phyloP scores from a whole-genome alignment of 2,888 invertebrate genomes.

The Acrobasis repandana region DNA sequence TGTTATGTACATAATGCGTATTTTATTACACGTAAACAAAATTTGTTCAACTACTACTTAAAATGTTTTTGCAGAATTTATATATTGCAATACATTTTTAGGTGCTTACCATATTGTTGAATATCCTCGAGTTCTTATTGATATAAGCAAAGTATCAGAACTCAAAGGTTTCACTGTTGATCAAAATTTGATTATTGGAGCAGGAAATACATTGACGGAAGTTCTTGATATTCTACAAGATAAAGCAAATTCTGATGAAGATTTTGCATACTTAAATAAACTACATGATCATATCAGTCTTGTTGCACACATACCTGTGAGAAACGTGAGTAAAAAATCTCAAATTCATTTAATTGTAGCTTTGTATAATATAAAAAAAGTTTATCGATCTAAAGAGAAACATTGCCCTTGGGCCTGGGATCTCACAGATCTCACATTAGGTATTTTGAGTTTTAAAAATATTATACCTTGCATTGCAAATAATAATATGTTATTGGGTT shows the following conservation, averaged over 20 bases:
- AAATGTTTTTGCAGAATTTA: background rate
- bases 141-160: slow-evolving; percentile 82
- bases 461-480: too few species aligned
- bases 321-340: slow-evolving; percentile 84
- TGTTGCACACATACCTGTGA: slow-evolving; percentile 86
- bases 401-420: background rate
- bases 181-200: slow-evolving; percentile 79
- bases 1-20: background rate
- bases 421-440: background rate
- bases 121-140: slow-evolving; percentile 78
- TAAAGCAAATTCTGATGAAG: slow-evolving; percentile 42
- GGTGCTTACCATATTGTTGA: slow-evolving; percentile 63
- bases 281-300: slow-evolving; percentile 84
- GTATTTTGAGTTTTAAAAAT: background rate
- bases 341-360: too few species aligned
- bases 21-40: background rate
- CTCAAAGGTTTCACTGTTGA: slow-evolving; percentile 67
- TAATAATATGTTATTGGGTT: too few species aligned
- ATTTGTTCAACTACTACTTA: background rate
- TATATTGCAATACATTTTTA: slow-evolving; percentile 35
- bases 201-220: slow-evolving; percentile 76
- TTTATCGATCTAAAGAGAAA: background rate
- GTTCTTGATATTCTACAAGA: slow-evolving; percentile 70
- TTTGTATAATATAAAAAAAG: too few species aligned
- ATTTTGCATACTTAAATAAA: slow-evolving; percentile 82